A percentile compares a stretch with the other conserved stretches of the same genome.
phyloP scores from a whole-genome alignment of 1,140 invertebrate genomes.

The Asobara japonica region DNA sequence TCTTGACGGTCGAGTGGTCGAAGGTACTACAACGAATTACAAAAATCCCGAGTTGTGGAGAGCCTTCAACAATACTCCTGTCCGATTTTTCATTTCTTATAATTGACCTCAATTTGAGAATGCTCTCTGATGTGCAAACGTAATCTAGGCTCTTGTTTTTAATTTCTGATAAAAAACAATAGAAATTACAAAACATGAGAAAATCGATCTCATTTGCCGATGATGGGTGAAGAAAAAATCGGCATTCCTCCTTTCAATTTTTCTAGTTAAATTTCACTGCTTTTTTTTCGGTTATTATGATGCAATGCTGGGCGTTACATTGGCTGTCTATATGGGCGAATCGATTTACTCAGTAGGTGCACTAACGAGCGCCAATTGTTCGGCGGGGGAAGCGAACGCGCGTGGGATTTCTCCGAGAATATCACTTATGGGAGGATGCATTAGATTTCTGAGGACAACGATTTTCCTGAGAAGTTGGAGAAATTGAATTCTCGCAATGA shows the following conservation, averaged over 20 bases:
- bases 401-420: background rate
- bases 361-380: conserved; percentile 31
- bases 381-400: conserved; percentile 4
- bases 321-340: background rate
- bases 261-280: background rate
- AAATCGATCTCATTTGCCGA: background rate
- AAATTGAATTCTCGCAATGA: background rate
- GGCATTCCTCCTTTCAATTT: background rate
- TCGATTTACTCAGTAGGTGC: conserved; percentile 25
- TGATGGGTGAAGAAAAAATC: background rate
- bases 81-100: background rate
- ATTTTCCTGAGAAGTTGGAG: background rate
- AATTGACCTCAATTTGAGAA: background rate
- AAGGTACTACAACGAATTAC: background rate
- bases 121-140: too few relatives aligned
- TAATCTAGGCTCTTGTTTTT: too few relatives aligned
- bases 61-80: too few relatives aligned
- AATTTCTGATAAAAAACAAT: too few relatives aligned
- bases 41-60: background rate
- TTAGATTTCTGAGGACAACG: background rate
- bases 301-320: background rate
- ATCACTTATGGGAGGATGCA: conserved; percentile 18
- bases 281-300: background rate
- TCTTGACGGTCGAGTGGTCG: background rate
- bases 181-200: too few relatives aligned